Evolutionary conservation across 2,113 vertebrate genomes (phyloP), one percentile per base, ranked within the genome.

Genomic region (Girardinichthys multiradiatus): DNA sequence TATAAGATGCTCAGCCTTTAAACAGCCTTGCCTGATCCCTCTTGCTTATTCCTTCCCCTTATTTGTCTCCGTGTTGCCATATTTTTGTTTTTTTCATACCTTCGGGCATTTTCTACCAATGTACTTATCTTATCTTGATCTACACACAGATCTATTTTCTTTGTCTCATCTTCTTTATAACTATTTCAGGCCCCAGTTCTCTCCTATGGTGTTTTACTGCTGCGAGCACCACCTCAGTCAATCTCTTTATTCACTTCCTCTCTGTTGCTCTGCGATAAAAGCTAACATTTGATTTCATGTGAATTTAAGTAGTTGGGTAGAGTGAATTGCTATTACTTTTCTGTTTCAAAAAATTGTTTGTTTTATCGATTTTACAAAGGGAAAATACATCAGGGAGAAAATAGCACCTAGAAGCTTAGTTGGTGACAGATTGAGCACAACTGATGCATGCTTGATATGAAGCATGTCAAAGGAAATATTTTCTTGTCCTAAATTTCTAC

Each of bases 1-100:
- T 85, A 93, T 93, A 89, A 92, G 83, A 81, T 68, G 66, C 63
- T 79, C 79, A 64, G 77, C 75, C 81, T 85, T 83, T 68, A 73
- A 77, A 27, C 76, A 63, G 48, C 66, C 70, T 15, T 39, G 48
- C 29, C 59, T 19, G 35, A 79, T 66, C 66, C 71, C 66, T 64
- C 72, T 71, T 58, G 35, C 61, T 45, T 63, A 14, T 30, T 42
- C 21, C 72, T 69, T 66, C 62, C 60, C 61, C 48, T 80, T 80
- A 68, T 65, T 70, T 70, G 48, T 76, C 45, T 81, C 66, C 62
- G 33, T 83, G 69, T 70, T 58, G 75, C 68, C 39, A 1, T 30
- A n/a, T 35, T 0, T 4, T 19, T 82, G 68, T 68, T 70, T 79
- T 79, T 76, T 84, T 63, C 24, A 57, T 69, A 51, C 67, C 31